Percentiles rank a stretch among this genome's conserved stretches.
Conservation (phyloP, 37 sponge, comb jelly and placozoan genomes). For the Spongia lamella region DNA sequence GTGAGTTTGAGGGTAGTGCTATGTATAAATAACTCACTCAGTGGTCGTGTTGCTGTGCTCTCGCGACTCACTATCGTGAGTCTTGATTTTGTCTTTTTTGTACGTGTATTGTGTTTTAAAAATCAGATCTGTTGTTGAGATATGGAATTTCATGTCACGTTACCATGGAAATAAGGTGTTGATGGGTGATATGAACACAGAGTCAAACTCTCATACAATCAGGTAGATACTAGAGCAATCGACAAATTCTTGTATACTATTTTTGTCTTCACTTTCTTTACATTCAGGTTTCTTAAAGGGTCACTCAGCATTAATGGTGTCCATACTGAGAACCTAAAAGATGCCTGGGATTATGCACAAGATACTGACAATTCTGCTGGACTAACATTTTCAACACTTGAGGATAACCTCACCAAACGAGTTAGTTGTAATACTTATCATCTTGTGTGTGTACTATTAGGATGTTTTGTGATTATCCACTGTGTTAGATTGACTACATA, state of each 20-base stretch:
- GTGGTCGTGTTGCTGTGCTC: no score
- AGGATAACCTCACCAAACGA: slow-evolving; percentile 27
- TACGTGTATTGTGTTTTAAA: background rate
- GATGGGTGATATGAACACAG: slow-evolving; percentile 80
- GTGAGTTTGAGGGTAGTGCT: no score
- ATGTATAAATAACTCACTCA: no score
- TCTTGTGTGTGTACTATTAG: no score
- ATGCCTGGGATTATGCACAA: slow-evolving; percentile 42
- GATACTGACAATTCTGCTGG: slow-evolving; percentile 25
- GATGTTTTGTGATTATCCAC: no score
- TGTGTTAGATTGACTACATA: no score
- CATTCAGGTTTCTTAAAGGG: slow-evolving; percentile 56
- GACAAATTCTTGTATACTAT: background rate
- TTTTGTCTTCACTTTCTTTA: background rate
- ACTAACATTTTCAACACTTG: slow-evolving; percentile 54
- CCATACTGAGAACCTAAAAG: slow-evolving; percentile 15
- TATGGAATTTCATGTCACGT: slow-evolving; percentile 39
- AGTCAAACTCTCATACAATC: slow-evolving; percentile 56
- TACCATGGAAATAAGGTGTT: slow-evolving; percentile 49
- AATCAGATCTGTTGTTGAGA: slow-evolving; percentile 52
- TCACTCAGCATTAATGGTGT: slow-evolving; percentile 28
- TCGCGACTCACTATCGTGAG: slow-evolving; percentile 12
- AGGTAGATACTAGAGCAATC: slow-evolving; percentile 4
- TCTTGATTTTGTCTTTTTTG: no score
- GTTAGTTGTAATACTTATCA: no score